Conservation (phyloP, 2,888 invertebrate species). For the Parochlus steinenii region DNA sequence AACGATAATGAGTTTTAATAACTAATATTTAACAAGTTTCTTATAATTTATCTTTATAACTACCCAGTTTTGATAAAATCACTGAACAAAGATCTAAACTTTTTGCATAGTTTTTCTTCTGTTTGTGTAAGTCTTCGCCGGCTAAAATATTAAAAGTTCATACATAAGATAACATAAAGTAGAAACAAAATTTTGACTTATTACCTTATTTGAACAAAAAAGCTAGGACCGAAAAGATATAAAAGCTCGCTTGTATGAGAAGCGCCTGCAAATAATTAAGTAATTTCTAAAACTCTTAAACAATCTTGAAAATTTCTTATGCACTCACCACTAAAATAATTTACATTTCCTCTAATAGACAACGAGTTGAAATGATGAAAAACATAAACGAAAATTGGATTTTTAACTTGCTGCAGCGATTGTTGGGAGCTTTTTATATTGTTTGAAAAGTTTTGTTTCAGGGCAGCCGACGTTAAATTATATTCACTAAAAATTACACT, state of each 20-base stretch:
- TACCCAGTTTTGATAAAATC: constrained; percentile 38
- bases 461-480: constrained; percentile 3
- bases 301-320: too few relatives aligned
- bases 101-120: constrained; percentile 39
- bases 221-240: constrained; percentile 8
- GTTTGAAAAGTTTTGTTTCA: background rate
- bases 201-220: too few relatives aligned
- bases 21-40: background rate
- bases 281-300: background rate
- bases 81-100: constrained; percentile 33
- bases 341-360: constrained; percentile 28
- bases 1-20: constrained; percentile 3
- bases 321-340: constrained; percentile 22
- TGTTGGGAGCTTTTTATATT: background rate
- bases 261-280: background rate
- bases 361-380: constrained; percentile 27
- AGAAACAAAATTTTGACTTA: too few relatives aligned
- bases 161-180: too few relatives aligned
- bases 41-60: constrained; percentile 13
- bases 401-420: constrained; percentile 9
- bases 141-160: constrained; percentile 46
- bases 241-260: background rate
- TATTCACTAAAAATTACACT: constrained; percentile 4
- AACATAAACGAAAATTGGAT: constrained; percentile 23
- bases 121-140: constrained; percentile 40